Conservation (phyloP, 2,797 vertebrate genomes). For the Silurus aristotelis region DNA sequence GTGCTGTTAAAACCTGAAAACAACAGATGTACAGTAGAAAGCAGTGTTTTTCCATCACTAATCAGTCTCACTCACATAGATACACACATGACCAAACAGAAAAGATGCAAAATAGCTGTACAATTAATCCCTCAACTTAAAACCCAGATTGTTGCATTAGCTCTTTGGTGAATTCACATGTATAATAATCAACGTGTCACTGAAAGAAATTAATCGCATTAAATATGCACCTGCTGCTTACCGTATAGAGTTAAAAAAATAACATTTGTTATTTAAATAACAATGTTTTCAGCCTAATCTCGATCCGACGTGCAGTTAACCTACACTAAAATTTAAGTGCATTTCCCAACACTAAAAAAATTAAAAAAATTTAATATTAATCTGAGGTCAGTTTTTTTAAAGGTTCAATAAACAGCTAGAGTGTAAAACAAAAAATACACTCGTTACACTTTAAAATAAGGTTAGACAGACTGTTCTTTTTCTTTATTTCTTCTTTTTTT, state of each 20-base stretch:
- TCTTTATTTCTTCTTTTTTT: not conserved
- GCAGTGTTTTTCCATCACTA: not conserved
- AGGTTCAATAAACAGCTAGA: not conserved
- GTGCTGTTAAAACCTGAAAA: conserved; percentile 7
- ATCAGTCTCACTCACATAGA: not conserved
- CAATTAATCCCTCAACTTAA: not conserved
- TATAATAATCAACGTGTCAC: too few species aligned
- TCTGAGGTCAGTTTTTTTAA: not conserved
- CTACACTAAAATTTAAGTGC: not conserved
- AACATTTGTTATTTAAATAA: too few species aligned
- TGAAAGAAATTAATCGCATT: not conserved
- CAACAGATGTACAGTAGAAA: not conserved
- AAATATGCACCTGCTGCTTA: too few species aligned
- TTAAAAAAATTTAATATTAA: not conserved
- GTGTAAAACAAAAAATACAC: not conserved
- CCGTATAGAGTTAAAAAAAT: not conserved
- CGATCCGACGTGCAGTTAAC: not conserved
- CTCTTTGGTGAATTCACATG: not conserved
- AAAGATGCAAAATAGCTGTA: not conserved
- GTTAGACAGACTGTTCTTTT: not conserved
- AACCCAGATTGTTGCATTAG: not conserved
- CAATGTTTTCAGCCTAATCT: not conserved
- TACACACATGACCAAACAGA: not conserved
- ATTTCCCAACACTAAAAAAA: not conserved
- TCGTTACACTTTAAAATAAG: not conserved